Evolutionary conservation across 2,888 invertebrate genomes (phyloP), one percentile per base, ranked within the genome.

Genomic region (Tuberolachnus salignus): DNA sequence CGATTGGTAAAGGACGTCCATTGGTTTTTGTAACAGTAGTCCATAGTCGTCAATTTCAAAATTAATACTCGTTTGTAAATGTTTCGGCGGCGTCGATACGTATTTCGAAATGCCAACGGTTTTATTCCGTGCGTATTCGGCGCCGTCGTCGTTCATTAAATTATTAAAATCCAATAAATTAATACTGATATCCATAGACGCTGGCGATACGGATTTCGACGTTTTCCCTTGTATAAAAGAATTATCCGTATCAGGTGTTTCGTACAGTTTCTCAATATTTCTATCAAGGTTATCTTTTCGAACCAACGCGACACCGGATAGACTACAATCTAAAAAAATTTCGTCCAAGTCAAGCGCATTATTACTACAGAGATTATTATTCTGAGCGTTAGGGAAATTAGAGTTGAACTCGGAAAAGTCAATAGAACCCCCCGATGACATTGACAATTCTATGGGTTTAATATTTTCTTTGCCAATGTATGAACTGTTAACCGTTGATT

Each of bases 251-350:
- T 19, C 16, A 14, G 14, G 13, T 10, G 42, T 0, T 1, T 26
- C 14, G 14, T 9, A 1, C 23, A 11, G 21, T 14, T 21, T 9
- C 42, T 53, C 23, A 14, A 16, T 49, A 34, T 55, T 44, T 57
- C 14, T 49, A 46, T 46, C 26, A 19, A 19, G 11, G 26, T 46
- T 4, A 34, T 75, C 57, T 46, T 75, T 26, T 26, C 55, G 46
- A 46, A 75, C 4, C 1, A 75, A 21, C 34, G 34, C 21, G 16
- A 23, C 3, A 44, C 66, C 64, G 46, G 75, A 75, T 9, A 75
- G 14, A 67, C 75, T 75, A 66, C 55, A 57, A 42, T 75, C 66
- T 63, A 34, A 63, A 21, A 59, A 61, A 21, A 73, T 16, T 53
- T 64, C 21, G 34, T 72, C 63, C 6, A 73, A 63, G 3, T 73